These are phyloP conservation scores for Epinephelus fuscoguttatus DNA, from an alignment of 2,113 vertebrate species.

Conservation along the genomic window DNA sequence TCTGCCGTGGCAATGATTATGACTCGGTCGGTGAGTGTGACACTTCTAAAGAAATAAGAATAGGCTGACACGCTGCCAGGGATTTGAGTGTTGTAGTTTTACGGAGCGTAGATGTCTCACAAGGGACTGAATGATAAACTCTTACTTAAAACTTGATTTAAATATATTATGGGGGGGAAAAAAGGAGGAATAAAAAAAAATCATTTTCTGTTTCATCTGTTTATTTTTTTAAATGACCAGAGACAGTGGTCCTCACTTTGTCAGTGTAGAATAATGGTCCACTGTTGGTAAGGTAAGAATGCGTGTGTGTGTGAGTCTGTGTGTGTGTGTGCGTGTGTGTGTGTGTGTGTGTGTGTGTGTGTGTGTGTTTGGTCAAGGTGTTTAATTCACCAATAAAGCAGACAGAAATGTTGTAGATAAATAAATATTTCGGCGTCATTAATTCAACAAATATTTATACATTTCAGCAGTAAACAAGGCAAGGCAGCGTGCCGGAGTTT, in stretches of 20 bases:
- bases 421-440: too few species aligned
- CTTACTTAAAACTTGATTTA: neutral
- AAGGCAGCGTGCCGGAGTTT: neutral
- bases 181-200: neutral
- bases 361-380: neutral
- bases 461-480: neutral
- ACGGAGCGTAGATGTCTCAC: neutral
- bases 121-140: neutral
- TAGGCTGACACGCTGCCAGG: neutral
- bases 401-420: too few species aligned
- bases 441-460: too few species aligned
- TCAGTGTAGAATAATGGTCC: neutral
- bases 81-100: slow-evolving; percentile 11
- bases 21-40: neutral
- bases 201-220: neutral
- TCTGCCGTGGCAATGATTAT: slow-evolving; percentile 12
- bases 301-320: neutral
- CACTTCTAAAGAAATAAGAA: slow-evolving; percentile 1
- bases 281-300: neutral
- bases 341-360: neutral
- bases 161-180: too few species aligned
- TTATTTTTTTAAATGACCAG: neutral
- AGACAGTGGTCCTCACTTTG: neutral
- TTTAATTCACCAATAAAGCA: too few species aligned
- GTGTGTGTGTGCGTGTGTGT: too few species aligned